phyloP scores from a whole-genome alignment of 1,140 invertebrate species.

The Drosophila ironensis region DNA sequence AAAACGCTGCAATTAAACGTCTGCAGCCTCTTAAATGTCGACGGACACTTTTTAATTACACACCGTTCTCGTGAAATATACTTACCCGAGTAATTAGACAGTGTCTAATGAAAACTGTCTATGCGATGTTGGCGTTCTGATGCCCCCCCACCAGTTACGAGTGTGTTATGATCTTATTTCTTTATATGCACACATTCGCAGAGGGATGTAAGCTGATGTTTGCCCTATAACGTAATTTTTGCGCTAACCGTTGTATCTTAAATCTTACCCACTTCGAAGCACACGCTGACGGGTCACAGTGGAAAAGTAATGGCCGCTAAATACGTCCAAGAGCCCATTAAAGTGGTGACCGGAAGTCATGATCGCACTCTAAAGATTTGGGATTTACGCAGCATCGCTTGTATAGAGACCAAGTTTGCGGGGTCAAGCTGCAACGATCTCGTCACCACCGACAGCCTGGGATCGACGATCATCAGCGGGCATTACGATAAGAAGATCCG shows the following conservation, averaged over 20 bases:
- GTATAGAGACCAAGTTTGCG: constrained; percentile 97
- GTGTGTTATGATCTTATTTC: not conserved
- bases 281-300: constrained; percentile 97
- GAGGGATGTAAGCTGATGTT: not conserved
- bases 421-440: constrained; percentile 98
- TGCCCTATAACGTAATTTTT: constrained; percentile 42
- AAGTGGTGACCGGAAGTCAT: constrained; percentile 96
- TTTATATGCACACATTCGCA: not conserved
- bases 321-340: constrained; percentile 93
- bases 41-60: constrained; percentile 52
- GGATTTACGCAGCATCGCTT: constrained; percentile 96
- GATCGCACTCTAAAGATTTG: constrained; percentile 98
- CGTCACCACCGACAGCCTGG: constrained; percentile 92
- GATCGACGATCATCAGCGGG: constrained; percentile 96
- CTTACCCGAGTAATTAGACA: constrained; percentile 39
- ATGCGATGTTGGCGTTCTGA: constrained; percentile 13
- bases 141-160: constrained; percentile 3
- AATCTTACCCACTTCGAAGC: constrained; percentile 85
- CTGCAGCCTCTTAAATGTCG: constrained; percentile 43
- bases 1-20: constrained; percentile 56
- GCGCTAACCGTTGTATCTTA: constrained; percentile 24
- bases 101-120: constrained; percentile 7
- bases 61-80: constrained; percentile 52
- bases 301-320: constrained; percentile 97
- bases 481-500: constrained; percentile 98